Conservation (phyloP, 2,797 vertebrate species). For the Spea hammondii region DNA sequence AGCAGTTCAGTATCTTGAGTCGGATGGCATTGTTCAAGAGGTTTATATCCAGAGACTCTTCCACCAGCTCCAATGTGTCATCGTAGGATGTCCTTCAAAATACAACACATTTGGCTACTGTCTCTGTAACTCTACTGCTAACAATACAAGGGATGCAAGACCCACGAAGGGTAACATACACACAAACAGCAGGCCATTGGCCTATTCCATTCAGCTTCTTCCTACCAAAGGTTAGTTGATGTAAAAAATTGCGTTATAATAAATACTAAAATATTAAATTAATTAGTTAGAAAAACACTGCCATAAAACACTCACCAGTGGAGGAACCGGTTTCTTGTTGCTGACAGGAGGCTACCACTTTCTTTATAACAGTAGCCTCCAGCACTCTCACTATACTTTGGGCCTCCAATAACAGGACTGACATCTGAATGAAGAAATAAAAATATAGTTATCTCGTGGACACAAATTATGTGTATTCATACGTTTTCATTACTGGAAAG, state of each 20-base stretch:
- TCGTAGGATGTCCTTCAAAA: constrained; percentile 78
- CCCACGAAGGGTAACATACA: too few species aligned
- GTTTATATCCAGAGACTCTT: constrained; percentile 85
- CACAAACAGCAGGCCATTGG: too few species aligned
- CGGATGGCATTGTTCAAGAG: constrained; percentile 82
- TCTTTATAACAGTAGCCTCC: constrained; percentile 85
- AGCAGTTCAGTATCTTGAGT: constrained; percentile 78
- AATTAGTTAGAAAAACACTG: background rate
- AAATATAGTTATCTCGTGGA: background rate
- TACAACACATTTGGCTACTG: background rate
- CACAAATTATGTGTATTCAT: background rate
- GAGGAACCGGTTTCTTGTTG: constrained; percentile 86
- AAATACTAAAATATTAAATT: background rate
- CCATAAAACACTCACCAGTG: constrained; percentile 75
- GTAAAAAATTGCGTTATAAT: background rate
- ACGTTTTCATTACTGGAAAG: background rate
- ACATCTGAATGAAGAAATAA: constrained; percentile 64
- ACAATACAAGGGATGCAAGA: too few species aligned
- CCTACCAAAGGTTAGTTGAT: background rate
- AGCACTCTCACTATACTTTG: constrained; percentile 77
- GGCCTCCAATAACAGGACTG: constrained; percentile 59
- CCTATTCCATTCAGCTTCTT: too few species aligned
- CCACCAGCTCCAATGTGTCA: constrained; percentile 81
- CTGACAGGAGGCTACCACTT: constrained; percentile 75
- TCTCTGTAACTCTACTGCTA: background rate